These are phyloP conservation scores for Neogale vison DNA, from an alignment of 2,113 vertebrate species.

Conservation along the genomic window DNA sequence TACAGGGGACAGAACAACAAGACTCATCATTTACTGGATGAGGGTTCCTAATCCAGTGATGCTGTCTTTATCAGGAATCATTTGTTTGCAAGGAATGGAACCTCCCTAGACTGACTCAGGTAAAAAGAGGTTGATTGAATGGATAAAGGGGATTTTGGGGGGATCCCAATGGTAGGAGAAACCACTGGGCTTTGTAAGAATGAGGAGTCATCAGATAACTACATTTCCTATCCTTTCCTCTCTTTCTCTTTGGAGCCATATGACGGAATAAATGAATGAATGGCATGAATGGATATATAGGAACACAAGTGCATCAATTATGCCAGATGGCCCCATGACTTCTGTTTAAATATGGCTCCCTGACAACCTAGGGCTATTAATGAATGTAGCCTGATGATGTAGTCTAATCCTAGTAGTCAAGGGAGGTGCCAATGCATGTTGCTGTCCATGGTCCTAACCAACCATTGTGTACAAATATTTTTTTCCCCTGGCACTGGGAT, in stretches of 20 bases:
- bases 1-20: neutral
- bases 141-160: neutral
- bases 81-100: neutral
- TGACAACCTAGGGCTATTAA: neutral
- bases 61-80: neutral
- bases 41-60: neutral
- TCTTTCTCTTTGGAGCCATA: neutral
- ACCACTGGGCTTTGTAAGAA: neutral
- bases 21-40: neutral
- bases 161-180: neutral
- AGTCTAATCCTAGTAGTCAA: neutral
- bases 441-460: neutral
- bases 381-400: neutral
- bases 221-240: neutral
- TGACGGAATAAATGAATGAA: neutral
- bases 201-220: neutral
- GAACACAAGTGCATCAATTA: neutral
- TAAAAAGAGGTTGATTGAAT: neutral
- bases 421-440: rapidly evolving
- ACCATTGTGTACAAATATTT: rapidly evolving
- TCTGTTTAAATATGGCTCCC: neutral
- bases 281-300: neutral
- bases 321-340: neutral
- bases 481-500: neutral
- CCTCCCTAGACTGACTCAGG: neutral